Evolutionary conservation across 2,888 invertebrate species (phyloP).

Genomic region (Pharmacophagus antenor): DNA sequence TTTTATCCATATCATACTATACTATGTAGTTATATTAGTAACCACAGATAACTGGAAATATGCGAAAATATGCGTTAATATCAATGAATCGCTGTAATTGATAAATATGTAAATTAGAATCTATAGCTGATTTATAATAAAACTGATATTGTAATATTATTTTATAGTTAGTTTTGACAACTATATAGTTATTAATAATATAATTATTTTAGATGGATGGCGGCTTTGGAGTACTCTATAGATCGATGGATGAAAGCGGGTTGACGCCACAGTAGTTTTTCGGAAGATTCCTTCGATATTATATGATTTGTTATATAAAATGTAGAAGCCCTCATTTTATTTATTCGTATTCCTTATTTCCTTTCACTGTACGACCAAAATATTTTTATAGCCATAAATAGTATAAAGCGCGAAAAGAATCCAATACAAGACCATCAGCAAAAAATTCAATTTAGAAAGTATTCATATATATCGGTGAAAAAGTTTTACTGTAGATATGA

Average conservation of each 20-base stretch:
- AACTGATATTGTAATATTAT: neutral
- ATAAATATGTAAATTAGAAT: too few species aligned
- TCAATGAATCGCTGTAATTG: too few species aligned
- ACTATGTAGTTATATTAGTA: too few species aligned
- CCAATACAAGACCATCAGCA: neutral
- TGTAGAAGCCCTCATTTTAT: conserved; percentile 32
- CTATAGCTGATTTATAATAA: too few species aligned
- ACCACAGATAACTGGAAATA: too few species aligned
- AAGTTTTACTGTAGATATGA: neutral
- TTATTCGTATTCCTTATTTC: conserved; percentile 36
- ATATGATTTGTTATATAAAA: conserved; percentile 53
- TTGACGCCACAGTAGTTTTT: conserved; percentile 66
- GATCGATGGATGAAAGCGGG: conserved; percentile 94
- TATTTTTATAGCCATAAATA: neutral
- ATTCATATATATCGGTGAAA: neutral
- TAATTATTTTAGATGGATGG: conserved; percentile 89
- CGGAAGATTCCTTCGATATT: conserved; percentile 60
- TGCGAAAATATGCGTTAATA: too few species aligned
- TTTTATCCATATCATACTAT: too few species aligned
- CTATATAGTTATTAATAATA: neutral
- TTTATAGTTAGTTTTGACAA: too few species aligned
- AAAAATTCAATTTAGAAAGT: neutral
- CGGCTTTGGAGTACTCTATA: conserved; percentile 96
- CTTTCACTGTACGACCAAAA: conserved; percentile 30
- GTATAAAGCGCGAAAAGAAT: neutral